Conservation (phyloP, 2,797 vertebrate species). For the Argentina silus region DNA sequence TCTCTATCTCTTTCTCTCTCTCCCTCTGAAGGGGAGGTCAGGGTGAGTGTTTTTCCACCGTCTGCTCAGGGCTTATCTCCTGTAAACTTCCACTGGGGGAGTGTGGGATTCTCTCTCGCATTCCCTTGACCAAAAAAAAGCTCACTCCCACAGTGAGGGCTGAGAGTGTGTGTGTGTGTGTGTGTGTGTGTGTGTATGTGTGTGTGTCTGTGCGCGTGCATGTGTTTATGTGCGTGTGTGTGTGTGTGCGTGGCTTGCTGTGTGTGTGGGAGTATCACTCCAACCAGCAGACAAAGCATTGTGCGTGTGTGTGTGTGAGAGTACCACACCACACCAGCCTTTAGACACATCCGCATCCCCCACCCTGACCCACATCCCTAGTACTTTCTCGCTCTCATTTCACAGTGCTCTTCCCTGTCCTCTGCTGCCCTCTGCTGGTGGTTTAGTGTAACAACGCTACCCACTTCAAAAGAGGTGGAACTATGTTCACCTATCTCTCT, state of each 20-base stretch:
- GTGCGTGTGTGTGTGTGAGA: conserved; percentile 6
- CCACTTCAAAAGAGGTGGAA: background rate
- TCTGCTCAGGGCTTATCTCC: conserved; percentile 40
- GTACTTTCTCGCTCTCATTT: background rate
- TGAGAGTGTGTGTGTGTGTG: background rate
- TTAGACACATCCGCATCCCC: background rate
- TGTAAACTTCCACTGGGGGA: conserved; percentile 70
- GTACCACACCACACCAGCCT: background rate
- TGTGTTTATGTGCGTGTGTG: background rate
- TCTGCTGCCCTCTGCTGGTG: conserved; percentile 16
- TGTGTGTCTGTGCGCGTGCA: conserved; percentile 4
- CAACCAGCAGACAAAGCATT: background rate
- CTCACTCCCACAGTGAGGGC: background rate
- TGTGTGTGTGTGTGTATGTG: conserved; percentile 7
- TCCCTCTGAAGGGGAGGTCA: conserved; percentile 33
- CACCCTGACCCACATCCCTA: background rate
- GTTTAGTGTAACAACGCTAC: background rate
- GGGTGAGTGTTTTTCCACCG: conserved; percentile 74
- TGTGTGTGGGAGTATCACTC: background rate
- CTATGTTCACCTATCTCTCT: too few species aligned
- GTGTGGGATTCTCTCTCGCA: conserved; percentile 44
- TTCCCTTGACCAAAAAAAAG: conserved; percentile 26
- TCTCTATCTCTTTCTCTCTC: too few species aligned
- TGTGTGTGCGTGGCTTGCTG: background rate
- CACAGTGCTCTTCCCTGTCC: background rate